Evolutionary conservation across 2,797 vertebrate genomes (phyloP).

Genomic region (Cossypha dichroa): DNA sequence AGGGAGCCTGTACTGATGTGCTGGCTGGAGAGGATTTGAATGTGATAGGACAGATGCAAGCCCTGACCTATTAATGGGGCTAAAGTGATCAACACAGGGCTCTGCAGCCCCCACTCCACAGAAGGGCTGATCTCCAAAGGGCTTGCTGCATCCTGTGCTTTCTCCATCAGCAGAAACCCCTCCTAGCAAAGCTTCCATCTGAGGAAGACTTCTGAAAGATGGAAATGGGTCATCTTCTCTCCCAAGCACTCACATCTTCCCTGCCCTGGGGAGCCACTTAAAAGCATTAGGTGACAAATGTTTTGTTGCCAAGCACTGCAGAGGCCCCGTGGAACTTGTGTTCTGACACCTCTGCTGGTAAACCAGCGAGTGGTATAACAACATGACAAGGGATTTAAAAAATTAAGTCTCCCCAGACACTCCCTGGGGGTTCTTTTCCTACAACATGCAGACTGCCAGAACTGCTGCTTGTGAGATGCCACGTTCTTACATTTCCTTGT

Average conservation of each 20-base stretch:
- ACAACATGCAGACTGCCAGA: not conserved
- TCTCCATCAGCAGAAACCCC: not conserved
- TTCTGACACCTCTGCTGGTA: conserved; percentile 18
- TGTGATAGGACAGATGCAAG: not conserved
- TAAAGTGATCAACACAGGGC: not conserved
- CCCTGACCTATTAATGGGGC: not conserved
- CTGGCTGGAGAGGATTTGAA: not conserved
- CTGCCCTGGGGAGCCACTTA: not conserved
- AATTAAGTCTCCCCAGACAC: not conserved
- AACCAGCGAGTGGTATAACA: not conserved
- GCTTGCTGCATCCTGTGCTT: not conserved
- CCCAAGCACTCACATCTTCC: not conserved
- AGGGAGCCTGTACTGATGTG: fast-evolving
- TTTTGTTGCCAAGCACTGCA: not conserved
- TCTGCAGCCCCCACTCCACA: not conserved
- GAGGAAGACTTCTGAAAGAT: not conserved
- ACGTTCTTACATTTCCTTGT: not conserved
- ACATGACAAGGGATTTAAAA: conserved; percentile 37
- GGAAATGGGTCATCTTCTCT: not conserved
- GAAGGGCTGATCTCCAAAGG: not conserved
- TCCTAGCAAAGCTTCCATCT: not conserved
- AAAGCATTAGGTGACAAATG: conserved; percentile 27
- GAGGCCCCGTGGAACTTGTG: not conserved
- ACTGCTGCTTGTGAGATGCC: not conserved
- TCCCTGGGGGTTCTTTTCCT: not conserved